Percentiles rank a stretch among this genome's conserved stretches.
Conservation (phyloP, 1,140 invertebrate genomes). For the Sinella curviseta region DNA sequence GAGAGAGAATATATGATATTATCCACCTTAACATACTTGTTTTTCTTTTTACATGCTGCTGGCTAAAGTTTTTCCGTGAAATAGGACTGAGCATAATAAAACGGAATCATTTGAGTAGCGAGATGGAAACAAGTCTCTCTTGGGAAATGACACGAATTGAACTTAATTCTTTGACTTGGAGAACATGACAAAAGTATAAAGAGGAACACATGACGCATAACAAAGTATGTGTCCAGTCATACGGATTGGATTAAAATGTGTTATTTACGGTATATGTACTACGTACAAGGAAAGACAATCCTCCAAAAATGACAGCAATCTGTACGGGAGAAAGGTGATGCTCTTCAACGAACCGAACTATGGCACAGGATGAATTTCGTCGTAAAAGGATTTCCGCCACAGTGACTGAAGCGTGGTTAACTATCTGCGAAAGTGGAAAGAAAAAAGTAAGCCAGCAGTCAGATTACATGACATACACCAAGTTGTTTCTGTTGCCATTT, state of each 20-base stretch:
- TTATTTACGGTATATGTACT: neutral
- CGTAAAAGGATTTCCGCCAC: conserved; percentile 10
- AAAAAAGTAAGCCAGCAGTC: neutral
- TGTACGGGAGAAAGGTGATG: conserved; percentile 1
- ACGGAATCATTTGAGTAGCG: too few relatives aligned
- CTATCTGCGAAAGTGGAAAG: neutral
- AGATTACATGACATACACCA: neutral
- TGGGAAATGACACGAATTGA: neutral
- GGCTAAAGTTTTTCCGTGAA: too few relatives aligned
- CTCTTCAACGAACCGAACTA: neutral
- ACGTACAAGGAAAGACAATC: conserved; percentile 19
- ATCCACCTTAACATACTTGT: too few relatives aligned
- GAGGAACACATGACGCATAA: too few relatives aligned
- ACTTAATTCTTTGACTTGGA: neutral
- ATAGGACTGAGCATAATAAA: too few relatives aligned
- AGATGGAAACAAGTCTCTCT: neutral
- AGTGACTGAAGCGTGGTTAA: neutral
- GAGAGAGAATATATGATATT: too few relatives aligned
- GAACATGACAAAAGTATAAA: neutral
- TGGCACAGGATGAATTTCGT: neutral
- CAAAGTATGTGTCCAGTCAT: too few relatives aligned
- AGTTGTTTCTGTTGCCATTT: neutral
- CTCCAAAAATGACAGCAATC: conserved; percentile 19
- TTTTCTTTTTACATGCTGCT: too few relatives aligned
- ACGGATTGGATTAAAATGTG: too few relatives aligned